These are phyloP conservation scores for Athripsodes cinereus DNA, from an alignment of 2,888 invertebrate species.

Conservation along the genomic window DNA sequence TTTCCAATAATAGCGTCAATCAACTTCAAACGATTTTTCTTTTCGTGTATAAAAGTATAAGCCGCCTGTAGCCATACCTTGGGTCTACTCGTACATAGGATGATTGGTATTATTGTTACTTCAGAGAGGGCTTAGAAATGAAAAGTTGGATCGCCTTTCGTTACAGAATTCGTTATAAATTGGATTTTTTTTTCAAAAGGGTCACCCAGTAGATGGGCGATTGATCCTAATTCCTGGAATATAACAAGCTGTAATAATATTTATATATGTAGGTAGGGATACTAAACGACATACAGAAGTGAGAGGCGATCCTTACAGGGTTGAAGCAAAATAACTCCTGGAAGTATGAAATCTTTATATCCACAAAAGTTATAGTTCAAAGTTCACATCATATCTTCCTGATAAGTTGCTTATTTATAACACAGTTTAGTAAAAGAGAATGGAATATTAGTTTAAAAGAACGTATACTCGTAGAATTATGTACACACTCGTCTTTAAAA, in stretches of 20 bases:
- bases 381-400: too few species aligned
- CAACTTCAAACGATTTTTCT: background rate
- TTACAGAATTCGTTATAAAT: conserved; percentile 1
- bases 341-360: too few species aligned
- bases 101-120: background rate
- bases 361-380: too few species aligned
- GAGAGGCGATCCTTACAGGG: too few species aligned
- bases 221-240: conserved; percentile 17
- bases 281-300: too few species aligned
- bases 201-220: conserved; percentile 7
- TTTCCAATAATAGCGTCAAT: conserved; percentile 1
- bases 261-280: background rate
- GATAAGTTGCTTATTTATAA: too few species aligned
- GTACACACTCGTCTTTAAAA: too few species aligned
- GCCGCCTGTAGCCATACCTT: background rate
- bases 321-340: too few species aligned
- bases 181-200: conserved; percentile 9
- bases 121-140: background rate
- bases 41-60: background rate
- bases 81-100: background rate
- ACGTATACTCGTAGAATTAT: too few species aligned
- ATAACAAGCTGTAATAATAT: conserved; percentile 8
- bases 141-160: conserved; percentile 3
- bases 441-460: too few species aligned
- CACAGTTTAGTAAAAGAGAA: too few species aligned